Base-by-base conservation (phyloP, 2,113 vertebrate species). In the Tychaedon coryphoeus region DNA sequence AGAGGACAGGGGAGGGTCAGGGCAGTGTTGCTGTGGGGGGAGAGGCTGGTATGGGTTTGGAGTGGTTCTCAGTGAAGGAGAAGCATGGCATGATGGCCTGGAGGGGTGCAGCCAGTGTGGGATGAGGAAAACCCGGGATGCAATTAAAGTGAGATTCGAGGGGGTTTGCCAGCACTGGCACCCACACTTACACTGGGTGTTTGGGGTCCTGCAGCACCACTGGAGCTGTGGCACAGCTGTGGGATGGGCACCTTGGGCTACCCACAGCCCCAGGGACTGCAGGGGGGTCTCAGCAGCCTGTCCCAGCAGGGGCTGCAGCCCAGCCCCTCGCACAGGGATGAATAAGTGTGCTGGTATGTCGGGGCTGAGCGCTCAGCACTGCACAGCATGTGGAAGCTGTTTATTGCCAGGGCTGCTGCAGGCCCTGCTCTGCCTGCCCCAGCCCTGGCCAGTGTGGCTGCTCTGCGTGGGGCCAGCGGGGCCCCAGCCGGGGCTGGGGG, bases 241-340 rank as follows among this genome's bases (percentile, higher is more conserved):
- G 1, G 54, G 33, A n/a, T 5, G 29, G 29, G 18, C 13, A 58
- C 33, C 66, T 81, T 0, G 0, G 28, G 54, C n/a, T 70, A 15
- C 50, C 26, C 5, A 5, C 54, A 38, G 5, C 26, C 33, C 50
- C 18, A 14, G 36, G 50, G 31, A n/a, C 15, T 17, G 15, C 0
- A 0, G 0, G 0, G 24, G 53, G 31, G 8, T 36, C 43, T 58
- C 2, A 9, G 42, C 26, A 67, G 38, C 66, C 48, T 3, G 0
- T 56, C 60, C 43, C 66, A 57, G 65, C 62, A 53, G 75, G 28
- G 51, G 42, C 47, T 33, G 61, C 79, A 75, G 36, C 31, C 45
- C 53, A 0, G 66, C 86, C 51, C 54, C 70, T 74, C 0, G 0
- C 53, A 14, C 0, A 7, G 43, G 6, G 19, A 51, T 88, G 90